Base-by-base conservation (phyloP, 2,113 vertebrate genomes). In the Coracopsis vasa region DNA sequence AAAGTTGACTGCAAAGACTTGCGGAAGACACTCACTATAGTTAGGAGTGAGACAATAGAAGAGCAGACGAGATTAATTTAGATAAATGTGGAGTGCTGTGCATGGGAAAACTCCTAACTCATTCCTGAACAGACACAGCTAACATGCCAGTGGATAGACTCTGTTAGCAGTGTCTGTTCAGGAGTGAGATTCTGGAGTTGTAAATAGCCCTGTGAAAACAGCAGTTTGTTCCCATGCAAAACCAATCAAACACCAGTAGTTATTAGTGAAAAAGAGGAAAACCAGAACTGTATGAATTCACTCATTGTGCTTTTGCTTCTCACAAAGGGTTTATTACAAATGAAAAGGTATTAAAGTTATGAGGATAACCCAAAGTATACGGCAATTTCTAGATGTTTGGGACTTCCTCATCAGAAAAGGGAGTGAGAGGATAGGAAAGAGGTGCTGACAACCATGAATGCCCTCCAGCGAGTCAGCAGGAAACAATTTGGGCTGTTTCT, bases 41-140 rank as follows among this genome's bases (percentile, higher is more conserved):
- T 74, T 80, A 47, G 61, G 28, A 95, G 60, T 31, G 21, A 94
- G 77, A 78, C 93, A 95, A 65, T 87, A 94, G 91, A 89, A 91
- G 24, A 53, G 51, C 77, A 85, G 77, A 56, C 0, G 7, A 80
- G 81, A 90, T 86, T 80, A 86, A 86, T 96, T 94, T 87, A 92
- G 83, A 86, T 87, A 89, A 86, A 89, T 29, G 29, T 13, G n/a
- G 42, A 67, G 61, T 86, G 35, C n/a, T 90, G 54, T 56, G n/a
- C 51, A n/a, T 72, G 73, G 60, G 84, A 84, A 92, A 92, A 29
- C 62, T 88, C 51, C 33, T 42, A 70, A 41, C 27, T 80, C 53
- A 24, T 58, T 58, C 21, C 56, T 35, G 51, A 58, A 7, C 56
- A 58, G 33, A 35, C 56, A 35, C 33, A 35, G 56, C 56, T 58